Conservation (phyloP, 2,888 invertebrate species). For the Polydrusus tereticollis region DNA sequence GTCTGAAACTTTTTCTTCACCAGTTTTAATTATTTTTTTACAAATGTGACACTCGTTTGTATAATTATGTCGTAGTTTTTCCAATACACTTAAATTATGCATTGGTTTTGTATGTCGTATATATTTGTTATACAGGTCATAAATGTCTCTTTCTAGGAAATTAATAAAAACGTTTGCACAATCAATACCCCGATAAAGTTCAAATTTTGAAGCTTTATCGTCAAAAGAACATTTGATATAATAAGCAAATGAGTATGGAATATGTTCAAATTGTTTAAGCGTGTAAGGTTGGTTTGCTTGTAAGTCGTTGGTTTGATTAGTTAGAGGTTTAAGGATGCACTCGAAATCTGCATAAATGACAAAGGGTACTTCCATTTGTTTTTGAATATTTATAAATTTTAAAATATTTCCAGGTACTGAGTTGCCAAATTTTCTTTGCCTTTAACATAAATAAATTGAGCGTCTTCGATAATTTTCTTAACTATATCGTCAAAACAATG, state of each 20-base stretch:
- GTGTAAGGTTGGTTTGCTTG: slow-evolving; percentile 29
- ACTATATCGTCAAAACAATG: too few species aligned
- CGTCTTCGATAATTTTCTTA: too few species aligned
- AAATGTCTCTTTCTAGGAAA: not conserved
- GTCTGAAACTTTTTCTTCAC: not conserved
- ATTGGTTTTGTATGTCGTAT: not conserved
- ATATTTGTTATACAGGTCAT: not conserved
- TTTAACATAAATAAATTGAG: too few species aligned
- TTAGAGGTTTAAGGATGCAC: slow-evolving; percentile 31
- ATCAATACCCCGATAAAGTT: not conserved
- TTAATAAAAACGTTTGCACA: not conserved
- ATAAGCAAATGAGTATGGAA: slow-evolving; percentile 17
- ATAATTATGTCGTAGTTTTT: not conserved
- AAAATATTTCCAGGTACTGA: slow-evolving; percentile 31
- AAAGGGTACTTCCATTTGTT: slow-evolving; percentile 41
- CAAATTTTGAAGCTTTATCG: slow-evolving; percentile 18
- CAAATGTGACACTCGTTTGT: not conserved
- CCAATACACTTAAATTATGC: not conserved
- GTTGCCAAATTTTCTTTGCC: slow-evolving; percentile 27
- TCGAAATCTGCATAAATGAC: slow-evolving; percentile 16
- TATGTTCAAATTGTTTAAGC: not conserved
- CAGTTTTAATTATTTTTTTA: not conserved
- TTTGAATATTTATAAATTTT: slow-evolving; percentile 44
- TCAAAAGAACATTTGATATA: slow-evolving; percentile 34
- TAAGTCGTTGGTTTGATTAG: slow-evolving; percentile 36